Percentiles rank a stretch among this genome's conserved stretches.
Conservation (phyloP, 1,140 invertebrate genomes). For the Apocrypta bakeri region DNA sequence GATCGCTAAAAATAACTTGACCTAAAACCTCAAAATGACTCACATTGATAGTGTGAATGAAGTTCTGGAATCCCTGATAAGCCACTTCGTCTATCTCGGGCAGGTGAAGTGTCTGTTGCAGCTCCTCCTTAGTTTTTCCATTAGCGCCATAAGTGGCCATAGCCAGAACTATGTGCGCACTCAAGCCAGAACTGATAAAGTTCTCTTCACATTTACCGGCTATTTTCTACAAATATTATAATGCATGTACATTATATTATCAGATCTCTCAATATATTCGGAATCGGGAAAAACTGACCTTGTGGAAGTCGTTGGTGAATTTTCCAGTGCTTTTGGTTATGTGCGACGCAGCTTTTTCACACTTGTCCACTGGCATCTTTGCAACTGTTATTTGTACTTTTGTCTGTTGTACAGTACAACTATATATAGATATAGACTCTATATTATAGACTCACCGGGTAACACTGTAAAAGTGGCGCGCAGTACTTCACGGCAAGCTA, state of each 20-base stretch:
- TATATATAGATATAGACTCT: not conserved
- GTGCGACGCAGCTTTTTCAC: not conserved
- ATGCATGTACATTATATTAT: not conserved
- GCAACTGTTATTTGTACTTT: not conserved
- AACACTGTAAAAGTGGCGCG: too few relatives aligned
- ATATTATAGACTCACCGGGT: too few relatives aligned
- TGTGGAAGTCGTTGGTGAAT: constrained; percentile 28
- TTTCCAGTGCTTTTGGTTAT: not conserved
- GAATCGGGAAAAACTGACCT: not conserved
- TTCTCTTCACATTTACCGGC: constrained; percentile 50
- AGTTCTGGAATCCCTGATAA: constrained; percentile 50
- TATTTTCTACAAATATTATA: constrained; percentile 47
- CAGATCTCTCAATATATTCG: not conserved
- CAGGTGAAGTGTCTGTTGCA: constrained; percentile 51
- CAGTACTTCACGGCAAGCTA: too few relatives aligned
- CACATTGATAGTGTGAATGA: constrained; percentile 56
- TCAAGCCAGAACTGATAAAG: constrained; percentile 62
- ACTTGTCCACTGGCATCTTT: not conserved
- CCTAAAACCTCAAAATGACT: too few relatives aligned
- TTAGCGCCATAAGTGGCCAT: constrained; percentile 58
- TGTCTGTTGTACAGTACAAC: too few relatives aligned
- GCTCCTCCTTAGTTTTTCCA: constrained; percentile 53
- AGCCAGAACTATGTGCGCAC: constrained; percentile 61
- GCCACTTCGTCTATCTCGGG: constrained; percentile 29
- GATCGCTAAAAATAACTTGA: too few relatives aligned